phyloP scores from a whole-genome alignment of 2,888 invertebrate species.

The Stenoptilia bipunctidactyla region DNA sequence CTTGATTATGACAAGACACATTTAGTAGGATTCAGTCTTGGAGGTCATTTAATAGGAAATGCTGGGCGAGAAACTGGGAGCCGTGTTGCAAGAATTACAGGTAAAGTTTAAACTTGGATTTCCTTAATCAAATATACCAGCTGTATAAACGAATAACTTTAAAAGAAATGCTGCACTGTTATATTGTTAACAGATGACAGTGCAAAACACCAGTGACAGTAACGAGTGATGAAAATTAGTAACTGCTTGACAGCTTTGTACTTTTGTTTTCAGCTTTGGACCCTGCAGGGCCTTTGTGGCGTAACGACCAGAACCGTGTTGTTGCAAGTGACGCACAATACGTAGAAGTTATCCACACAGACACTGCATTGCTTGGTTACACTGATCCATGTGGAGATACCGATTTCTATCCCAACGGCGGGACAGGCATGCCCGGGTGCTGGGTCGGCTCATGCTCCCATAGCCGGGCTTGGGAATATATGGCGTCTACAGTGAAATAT shows the following conservation, averaged over 20 bases:
- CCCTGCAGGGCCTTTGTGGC: conserved; percentile 44
- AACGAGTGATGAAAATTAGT: not conserved
- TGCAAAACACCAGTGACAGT: not conserved
- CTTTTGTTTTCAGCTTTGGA: conserved; percentile 42
- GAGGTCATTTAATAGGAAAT: conserved; percentile 48
- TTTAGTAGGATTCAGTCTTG: conserved; percentile 55
- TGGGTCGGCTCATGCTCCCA: conserved; percentile 38
- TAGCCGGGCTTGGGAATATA: conserved; percentile 29
- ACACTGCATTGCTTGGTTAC: conserved; percentile 30
- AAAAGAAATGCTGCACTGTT: not conserved
- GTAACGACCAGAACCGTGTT: conserved; percentile 31
- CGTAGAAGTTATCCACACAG: conserved; percentile 55
- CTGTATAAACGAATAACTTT: not conserved
- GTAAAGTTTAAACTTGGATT: conserved; percentile 22
- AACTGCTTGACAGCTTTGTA: not conserved
- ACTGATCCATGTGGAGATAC: conserved; percentile 35
- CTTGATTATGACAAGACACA: conserved; percentile 34
- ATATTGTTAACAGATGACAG: not conserved
- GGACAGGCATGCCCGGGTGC: conserved; percentile 43
- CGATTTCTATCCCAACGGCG: conserved; percentile 49
- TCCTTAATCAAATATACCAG: not conserved
- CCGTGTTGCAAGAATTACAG: conserved; percentile 38
- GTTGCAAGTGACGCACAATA: conserved; percentile 33
- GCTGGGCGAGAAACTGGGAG: conserved; percentile 36
- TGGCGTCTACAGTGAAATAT: conserved; percentile 35